Conservation (phyloP, 1,140 invertebrate species). For the Drosophila melanica region DNA sequence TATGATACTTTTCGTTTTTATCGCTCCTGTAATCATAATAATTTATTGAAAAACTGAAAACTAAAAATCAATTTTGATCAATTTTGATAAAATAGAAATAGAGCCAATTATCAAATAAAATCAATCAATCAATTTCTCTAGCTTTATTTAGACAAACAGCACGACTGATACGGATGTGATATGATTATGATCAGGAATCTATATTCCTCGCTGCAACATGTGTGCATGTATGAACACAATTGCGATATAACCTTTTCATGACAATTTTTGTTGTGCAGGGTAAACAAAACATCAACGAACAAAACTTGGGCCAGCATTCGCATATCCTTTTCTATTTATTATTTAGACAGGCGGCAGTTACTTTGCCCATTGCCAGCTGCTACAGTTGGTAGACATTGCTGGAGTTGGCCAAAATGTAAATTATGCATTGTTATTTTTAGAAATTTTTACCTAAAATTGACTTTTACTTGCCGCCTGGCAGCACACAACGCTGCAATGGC, state of each 20-base stretch:
- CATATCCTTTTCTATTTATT: conserved; percentile 73
- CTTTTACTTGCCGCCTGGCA: conserved; percentile 40
- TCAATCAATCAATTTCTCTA: too few relatives aligned
- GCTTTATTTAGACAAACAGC: too few relatives aligned
- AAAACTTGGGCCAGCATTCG: conserved; percentile 35
- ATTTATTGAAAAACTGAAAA: conserved; percentile 1
- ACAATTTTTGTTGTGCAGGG: too few relatives aligned
- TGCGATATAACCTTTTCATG: too few relatives aligned
- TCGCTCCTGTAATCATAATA: too few relatives aligned
- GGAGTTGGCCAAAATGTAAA: conserved; percentile 60
- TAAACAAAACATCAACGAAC: conserved; percentile 4
- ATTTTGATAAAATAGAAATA: background rate
- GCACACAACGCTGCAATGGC: conserved; percentile 50
- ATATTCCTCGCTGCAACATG: too few relatives aligned
- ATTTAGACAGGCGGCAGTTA: conserved; percentile 75
- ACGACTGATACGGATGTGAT: too few relatives aligned
- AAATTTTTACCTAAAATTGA: conserved; percentile 69
- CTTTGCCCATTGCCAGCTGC: conserved; percentile 65
- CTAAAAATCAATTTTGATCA: background rate
- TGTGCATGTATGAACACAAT: too few relatives aligned
- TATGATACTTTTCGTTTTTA: too few relatives aligned
- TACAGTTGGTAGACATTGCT: conserved; percentile 58
- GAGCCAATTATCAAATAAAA: background rate
- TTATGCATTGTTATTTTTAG: conserved; percentile 80
- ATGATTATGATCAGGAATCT: too few relatives aligned